Base-by-base conservation (phyloP, 2,797 vertebrate genomes). In the Enteromius mattozi region DNA sequence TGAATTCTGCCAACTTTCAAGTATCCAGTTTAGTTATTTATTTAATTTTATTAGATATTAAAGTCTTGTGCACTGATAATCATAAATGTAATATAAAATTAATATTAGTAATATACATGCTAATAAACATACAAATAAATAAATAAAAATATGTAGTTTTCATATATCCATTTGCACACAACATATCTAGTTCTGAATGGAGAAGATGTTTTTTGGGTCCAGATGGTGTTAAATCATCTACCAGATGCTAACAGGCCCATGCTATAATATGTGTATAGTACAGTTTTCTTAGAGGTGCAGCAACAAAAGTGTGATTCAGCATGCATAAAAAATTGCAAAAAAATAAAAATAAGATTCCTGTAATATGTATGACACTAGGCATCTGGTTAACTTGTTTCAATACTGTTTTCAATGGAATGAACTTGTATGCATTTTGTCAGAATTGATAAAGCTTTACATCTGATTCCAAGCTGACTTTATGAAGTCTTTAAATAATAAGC, bases 401-500 rank as follows among this genome's bases (percentile, higher is more conserved):
- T 9, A 8, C 8, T 35, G 42, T 75, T 74, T 61, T 19, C 56
- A 35, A 35, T 80, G 12, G 17, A 80, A 51, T 45, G 17, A 65
- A 72, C 71, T 75, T 47, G 27, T 17, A 51, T 54, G 72, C 2
- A 5, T 75, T 8, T 59, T 61, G 63, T 70, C 61, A 59, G 4
- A 51, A 56, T 69, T 51, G 47, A 70, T n/a, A 35, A 78, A 30
- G 37, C 35, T 47, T 56, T 59, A 27, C 33, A 8, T 70, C 35
- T 70, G 47, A 51, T 65, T 82, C 21, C 51, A 49, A 5, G 5
- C 1, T 82, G 21, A 66, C 9, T 61, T 6, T 13, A 61, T 33
- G 6, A 35, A 79, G 27, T 71, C 75, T 78, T 68, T 61, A 84
- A 84, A 78, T 78, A 79, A 84, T 63, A 84, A 37, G 13, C 21